Evolutionary conservation across 2,888 invertebrate species (phyloP).

Genomic region (Blastobasis lacticolella): DNA sequence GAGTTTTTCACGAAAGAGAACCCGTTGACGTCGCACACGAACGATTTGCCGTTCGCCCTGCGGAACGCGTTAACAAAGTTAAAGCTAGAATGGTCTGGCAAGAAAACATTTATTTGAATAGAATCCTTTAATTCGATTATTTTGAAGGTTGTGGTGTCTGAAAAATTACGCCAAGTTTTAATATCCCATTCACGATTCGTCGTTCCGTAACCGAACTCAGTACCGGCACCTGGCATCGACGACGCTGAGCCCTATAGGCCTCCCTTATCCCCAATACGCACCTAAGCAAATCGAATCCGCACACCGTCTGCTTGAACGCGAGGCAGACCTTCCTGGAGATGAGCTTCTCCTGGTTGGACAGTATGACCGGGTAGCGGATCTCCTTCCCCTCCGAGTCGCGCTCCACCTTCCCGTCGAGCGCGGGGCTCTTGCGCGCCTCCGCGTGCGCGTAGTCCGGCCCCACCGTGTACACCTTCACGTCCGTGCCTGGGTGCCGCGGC

Average conservation of each 20-base stretch:
- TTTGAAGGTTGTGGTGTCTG: too few relatives aligned
- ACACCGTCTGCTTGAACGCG: constrained; percentile 98
- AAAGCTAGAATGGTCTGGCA: too few relatives aligned
- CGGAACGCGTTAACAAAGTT: constrained; percentile 1
- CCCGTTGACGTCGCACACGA: constrained; percentile 99
- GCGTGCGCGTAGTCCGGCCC: constrained; percentile 99
- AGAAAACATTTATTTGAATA: too few relatives aligned
- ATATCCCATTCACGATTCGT: too few relatives aligned
- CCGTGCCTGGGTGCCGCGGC: constrained; percentile 68
- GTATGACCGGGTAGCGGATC: constrained; percentile 97
- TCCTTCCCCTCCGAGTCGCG: constrained; percentile 98
- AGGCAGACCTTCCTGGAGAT: constrained; percentile 98
- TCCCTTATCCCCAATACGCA: constrained; percentile 27
- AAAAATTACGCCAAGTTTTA: too few relatives aligned
- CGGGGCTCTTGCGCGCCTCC: constrained; percentile 98
- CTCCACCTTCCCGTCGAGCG: constrained; percentile 98
- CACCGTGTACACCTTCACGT: constrained; percentile 95
- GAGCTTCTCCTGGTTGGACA: constrained; percentile 97
- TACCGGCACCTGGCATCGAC: too few relatives aligned
- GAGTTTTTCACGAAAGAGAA: constrained; percentile 99
- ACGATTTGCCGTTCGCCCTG: constrained; percentile 98
- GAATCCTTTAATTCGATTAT: too few relatives aligned
- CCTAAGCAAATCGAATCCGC: constrained; percentile 97
- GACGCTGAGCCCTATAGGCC: neutral
- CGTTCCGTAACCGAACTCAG: too few relatives aligned